Evolutionary conservation across 2,888 invertebrate genomes (phyloP).

Genomic region (Ditula angustiorana): DNA sequence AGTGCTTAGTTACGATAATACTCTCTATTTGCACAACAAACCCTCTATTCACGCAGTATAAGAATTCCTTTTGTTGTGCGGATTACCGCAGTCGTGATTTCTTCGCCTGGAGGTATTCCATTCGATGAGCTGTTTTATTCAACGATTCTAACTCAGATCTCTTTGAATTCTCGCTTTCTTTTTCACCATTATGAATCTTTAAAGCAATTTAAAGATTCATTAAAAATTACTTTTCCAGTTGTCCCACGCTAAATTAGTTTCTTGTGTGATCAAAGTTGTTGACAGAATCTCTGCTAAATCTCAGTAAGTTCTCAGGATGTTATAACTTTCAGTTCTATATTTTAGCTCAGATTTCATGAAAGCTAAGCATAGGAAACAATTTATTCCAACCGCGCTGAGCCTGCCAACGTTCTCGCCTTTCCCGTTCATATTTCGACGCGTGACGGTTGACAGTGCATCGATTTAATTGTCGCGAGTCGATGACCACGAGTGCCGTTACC

Average conservation of each 20-base stretch:
- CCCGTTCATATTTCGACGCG: conserved; percentile 33
- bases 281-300: neutral
- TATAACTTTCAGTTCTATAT: neutral
- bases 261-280: neutral
- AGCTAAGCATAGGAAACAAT: neutral
- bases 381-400: conserved; percentile 4
- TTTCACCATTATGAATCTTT: neutral
- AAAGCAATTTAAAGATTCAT: neutral
- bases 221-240: neutral
- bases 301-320: neutral
- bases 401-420: conserved; percentile 28
- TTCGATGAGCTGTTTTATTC: conserved; percentile 11
- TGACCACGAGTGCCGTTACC: conserved; percentile 61
- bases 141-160: neutral
- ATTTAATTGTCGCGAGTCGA: conserved; percentile 76
- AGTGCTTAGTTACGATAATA: conserved; percentile 17
- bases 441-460: conserved; percentile 57
- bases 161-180: neutral
- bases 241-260: neutral
- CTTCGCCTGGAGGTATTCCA: conserved; percentile 18
- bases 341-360: neutral
- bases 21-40: conserved; percentile 36
- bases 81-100: conserved; percentile 25
- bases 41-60: conserved; percentile 24
- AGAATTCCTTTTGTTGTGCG: conserved; percentile 31